These are phyloP conservation scores for Capitulum mitella DNA, from an alignment of 2,888 invertebrate genomes.

Conservation along the genomic window DNA sequence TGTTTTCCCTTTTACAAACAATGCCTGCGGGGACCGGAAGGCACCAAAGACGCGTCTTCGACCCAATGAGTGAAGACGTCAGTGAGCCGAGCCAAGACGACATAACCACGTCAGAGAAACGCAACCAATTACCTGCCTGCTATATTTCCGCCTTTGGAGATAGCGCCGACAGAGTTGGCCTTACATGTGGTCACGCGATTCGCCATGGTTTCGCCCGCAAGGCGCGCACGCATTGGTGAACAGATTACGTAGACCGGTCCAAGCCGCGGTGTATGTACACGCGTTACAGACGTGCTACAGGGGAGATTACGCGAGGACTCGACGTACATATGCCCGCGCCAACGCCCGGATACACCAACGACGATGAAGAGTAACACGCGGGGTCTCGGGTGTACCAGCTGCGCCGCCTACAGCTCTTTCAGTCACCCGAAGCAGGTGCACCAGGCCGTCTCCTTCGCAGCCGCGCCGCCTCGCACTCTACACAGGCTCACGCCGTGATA, in stretches of 20 bases:
- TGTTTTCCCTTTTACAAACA: no score
- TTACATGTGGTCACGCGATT: not conserved
- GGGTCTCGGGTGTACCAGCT: not conserved
- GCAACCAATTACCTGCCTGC: not conserved
- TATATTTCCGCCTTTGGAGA: constrained; percentile 6
- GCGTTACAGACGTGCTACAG: not conserved
- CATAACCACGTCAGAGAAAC: no score
- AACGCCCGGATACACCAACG: constrained; percentile 4
- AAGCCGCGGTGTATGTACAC: constrained; percentile 1
- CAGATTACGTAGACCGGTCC: not conserved
- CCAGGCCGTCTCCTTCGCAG: not conserved
- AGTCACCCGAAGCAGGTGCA: not conserved
- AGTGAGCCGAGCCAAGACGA: no score
- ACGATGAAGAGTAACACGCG: not conserved
- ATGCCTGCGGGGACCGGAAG: no score
- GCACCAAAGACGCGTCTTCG: no score
- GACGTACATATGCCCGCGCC: not conserved
- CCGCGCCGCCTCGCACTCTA: not conserved
- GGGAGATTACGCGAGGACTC: not conserved
- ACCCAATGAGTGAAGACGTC: no score
- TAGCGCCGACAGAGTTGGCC: not conserved
- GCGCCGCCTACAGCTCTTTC: not conserved
- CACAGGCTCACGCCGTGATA: not conserved
- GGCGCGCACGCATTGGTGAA: not conserved
- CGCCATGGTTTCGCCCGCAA: not conserved